Percentiles rank a stretch among this genome's conserved stretches.
These are phyloP conservation scores for Iguana delicatissima DNA, from an alignment of 2,797 vertebrate genomes.

Conservation along the genomic window DNA sequence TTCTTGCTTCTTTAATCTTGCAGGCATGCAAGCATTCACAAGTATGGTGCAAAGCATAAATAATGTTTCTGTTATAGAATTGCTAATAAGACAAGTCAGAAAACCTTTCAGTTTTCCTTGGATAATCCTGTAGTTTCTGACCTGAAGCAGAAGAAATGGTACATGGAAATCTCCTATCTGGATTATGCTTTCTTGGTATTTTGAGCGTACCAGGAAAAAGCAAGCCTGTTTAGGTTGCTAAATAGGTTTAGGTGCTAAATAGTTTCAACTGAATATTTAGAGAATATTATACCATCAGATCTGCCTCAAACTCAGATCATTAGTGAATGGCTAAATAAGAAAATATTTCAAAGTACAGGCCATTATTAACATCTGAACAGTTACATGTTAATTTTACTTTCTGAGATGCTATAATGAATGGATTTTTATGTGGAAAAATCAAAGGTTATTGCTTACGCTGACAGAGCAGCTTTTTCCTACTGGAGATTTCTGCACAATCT, in stretches of 20 bases:
- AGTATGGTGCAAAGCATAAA: neutral
- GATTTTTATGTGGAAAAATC: neutral
- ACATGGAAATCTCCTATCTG: neutral
- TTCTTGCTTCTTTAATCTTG: constrained; percentile 22
- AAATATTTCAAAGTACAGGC: neutral
- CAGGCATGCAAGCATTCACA: neutral
- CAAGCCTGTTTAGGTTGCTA: neutral
- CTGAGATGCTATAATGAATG: neutral
- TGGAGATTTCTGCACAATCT: neutral
- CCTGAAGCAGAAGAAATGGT: neutral
- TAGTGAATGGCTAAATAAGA: neutral
- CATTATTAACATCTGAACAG: neutral
- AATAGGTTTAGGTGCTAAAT: too few species aligned
- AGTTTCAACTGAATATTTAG: neutral
- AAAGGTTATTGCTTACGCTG: neutral
- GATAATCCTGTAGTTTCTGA: neutral
- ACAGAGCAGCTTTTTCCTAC: neutral
- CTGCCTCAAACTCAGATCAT: neutral
- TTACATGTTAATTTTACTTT: neutral
- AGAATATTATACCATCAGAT: neutral
- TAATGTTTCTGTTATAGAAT: neutral
- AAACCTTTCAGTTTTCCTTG: neutral
- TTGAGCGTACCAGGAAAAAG: neutral
- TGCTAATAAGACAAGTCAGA: accelerated
- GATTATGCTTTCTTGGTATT: neutral